phyloP scores from a whole-genome alignment of 1,140 invertebrate species.

The Meloidogyne chitwoodi region DNA sequence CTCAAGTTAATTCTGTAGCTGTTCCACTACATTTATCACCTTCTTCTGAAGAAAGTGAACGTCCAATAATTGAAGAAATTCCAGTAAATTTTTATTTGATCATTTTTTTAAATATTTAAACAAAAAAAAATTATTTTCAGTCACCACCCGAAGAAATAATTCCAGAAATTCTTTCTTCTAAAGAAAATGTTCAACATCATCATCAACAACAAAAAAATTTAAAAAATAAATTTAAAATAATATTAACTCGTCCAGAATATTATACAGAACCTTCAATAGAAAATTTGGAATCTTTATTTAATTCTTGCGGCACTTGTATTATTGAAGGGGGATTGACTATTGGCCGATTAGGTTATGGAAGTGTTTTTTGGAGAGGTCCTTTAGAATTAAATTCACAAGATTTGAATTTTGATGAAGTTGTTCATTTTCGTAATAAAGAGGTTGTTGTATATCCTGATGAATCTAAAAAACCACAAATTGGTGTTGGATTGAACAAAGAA shows the following conservation, averaged over 20 bases:
- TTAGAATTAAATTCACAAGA: slow-evolving; percentile 36
- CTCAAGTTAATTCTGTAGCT: not conserved
- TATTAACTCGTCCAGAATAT: slow-evolving; percentile 27
- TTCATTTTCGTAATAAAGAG: slow-evolving; percentile 68
- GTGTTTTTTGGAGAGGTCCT: slow-evolving; percentile 74
- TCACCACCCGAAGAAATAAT: too few species aligned
- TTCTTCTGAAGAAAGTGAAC: not conserved
- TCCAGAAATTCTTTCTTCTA: too few species aligned
- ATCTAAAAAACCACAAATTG: slow-evolving; percentile 71
- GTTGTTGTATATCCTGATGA: slow-evolving; percentile 70
- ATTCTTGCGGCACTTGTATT: not conserved
- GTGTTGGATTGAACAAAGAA: slow-evolving; percentile 79
- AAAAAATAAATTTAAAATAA: slow-evolving; percentile 17
- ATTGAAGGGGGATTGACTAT: slow-evolving; percentile 24
- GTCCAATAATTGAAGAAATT: not conserved
- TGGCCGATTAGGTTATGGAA: slow-evolving; percentile 64
- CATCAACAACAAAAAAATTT: not conserved
- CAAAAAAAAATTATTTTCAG: too few species aligned
- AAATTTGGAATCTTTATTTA: slow-evolving; percentile 68
- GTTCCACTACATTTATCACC: not conserved
- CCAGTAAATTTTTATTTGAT: not conserved
- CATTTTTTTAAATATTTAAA: too few species aligned
- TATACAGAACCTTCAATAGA: slow-evolving; percentile 71
- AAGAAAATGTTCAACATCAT: not conserved
- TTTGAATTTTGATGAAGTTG: slow-evolving; percentile 60